These are phyloP conservation scores for Disparrhopalites patrizii DNA, from an alignment of 2,888 invertebrate genomes.

Conservation along the genomic window DNA sequence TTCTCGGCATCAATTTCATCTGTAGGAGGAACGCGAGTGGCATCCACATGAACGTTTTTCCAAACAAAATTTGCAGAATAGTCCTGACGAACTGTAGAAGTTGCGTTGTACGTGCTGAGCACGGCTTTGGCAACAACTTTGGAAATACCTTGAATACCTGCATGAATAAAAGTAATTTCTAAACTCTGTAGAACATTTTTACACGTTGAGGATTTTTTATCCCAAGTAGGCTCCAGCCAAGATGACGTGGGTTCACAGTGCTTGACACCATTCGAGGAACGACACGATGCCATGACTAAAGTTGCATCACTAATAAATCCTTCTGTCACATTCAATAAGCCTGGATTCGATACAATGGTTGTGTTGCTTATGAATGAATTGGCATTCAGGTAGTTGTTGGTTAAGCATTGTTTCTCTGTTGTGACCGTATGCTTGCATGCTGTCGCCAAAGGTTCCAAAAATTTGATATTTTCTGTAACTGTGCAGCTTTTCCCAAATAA, in stretches of 20 bases:
- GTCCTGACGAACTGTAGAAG: slow-evolving; percentile 31
- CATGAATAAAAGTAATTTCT: slow-evolving; percentile 53
- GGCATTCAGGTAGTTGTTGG: slow-evolving; percentile 46
- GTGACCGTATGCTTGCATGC: slow-evolving; percentile 52
- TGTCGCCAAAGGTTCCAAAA: slow-evolving; percentile 52
- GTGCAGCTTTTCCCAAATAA: slow-evolving; percentile 51
- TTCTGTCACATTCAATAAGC: slow-evolving; percentile 5
- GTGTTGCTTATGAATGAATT: slow-evolving; percentile 32
- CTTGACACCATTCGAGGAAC: neutral
- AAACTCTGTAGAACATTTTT: slow-evolving; percentile 52
- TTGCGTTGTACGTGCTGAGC: slow-evolving; percentile 51
- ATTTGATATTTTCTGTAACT: slow-evolving; percentile 52
- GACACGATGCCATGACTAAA: neutral
- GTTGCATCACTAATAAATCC: slow-evolving; percentile 4
- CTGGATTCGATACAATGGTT: slow-evolving; percentile 32
- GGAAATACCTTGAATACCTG: slow-evolving; percentile 56
- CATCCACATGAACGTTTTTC: slow-evolving; percentile 17
- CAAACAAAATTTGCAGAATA: slow-evolving; percentile 36
- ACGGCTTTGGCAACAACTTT: slow-evolving; percentile 52
- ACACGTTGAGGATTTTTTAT: slow-evolving; percentile 49
- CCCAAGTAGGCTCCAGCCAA: slow-evolving; percentile 17
- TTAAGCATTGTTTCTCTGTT: slow-evolving; percentile 49
- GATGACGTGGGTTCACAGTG: neutral
- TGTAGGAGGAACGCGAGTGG: neutral
- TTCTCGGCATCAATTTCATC: neutral